Base-by-base conservation (phyloP, 2,888 invertebrate species). In the Aplocera efformata region DNA sequence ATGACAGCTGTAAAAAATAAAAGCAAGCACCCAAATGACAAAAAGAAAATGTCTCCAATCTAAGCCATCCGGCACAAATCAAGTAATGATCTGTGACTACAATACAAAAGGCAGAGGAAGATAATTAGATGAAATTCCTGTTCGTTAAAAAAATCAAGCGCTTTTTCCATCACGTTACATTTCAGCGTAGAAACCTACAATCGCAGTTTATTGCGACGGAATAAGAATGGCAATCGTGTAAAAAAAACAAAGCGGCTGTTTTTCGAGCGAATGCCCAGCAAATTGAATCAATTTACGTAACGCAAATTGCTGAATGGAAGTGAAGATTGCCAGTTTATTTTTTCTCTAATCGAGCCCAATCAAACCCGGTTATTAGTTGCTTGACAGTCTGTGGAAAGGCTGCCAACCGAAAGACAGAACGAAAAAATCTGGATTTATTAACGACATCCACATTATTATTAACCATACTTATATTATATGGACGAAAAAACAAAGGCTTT, bases 201-300 rank as follows among this genome's bases (percentile, higher is more conserved):
- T 17, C 13, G 5, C 2, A 17, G 1, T 34, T 41, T 63, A 55
- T 34, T 9, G 23, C 47, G 25, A 34, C 9, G 36, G 3, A 1
- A 26, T 50, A 64, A 50, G 43, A 47, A 22, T 35, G 30, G 39
- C 48, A 57, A 54, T 59, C 1, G n/a, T 11, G 23, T 44, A 48
- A 46, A 51, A 37, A 10, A 41, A 32, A 7, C 17, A 23, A 5
- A 29, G 39, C 33, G 7, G 24, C 13, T 17, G 22, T 25, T 38
- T 33, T 49, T 45, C 31, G 36, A 52, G 52, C 53, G 43, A 48
- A 53, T 53, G 60, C 53, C 60, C 54, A 52, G 59, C 60, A 64
- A 73, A 74, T 71, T 63, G 61, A 72, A 72, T 72, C 73, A 75
- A 71, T 73, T 73, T 70, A 60, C 64, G 60, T 65, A 68, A 58